These are phyloP conservation scores for Saccostrea echinata DNA, from an alignment of 1,140 invertebrate genomes.

Conservation along the genomic window DNA sequence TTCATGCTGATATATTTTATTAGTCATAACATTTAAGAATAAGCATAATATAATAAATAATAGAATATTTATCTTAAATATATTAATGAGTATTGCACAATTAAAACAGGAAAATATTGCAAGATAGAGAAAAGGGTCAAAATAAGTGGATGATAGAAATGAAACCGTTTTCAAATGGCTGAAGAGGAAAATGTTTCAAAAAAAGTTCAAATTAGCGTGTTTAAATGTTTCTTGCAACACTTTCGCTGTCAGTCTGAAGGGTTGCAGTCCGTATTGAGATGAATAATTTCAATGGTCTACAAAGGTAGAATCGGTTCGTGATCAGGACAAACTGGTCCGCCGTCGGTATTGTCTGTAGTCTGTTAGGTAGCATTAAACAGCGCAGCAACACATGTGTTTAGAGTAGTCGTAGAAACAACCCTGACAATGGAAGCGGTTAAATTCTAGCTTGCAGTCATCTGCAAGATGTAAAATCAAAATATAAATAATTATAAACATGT, in stretches of 20 bases:
- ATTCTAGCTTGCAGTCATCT: not conserved
- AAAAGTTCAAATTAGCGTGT: not conserved
- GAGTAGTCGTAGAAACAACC: not conserved
- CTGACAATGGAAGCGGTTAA: not conserved
- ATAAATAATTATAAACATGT: too few species aligned
- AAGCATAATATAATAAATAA: not conserved
- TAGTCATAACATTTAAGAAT: not conserved
- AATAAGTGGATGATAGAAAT: not conserved
- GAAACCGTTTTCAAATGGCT: not conserved
- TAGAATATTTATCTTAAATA: not conserved
- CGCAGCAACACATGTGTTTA: not conserved
- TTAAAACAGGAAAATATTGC: constrained; percentile 7
- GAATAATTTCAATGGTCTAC: not conserved
- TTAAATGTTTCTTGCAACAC: not conserved
- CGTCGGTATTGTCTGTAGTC: not conserved
- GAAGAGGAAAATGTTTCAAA: not conserved
- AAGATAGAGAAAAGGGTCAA: not conserved
- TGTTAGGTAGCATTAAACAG: not conserved
- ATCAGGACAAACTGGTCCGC: not conserved
- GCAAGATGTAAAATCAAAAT: not conserved
- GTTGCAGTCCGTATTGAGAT: not conserved
- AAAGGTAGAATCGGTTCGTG: not conserved
- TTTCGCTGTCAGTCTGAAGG: not conserved
- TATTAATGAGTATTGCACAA: not conserved
- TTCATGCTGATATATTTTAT: not conserved